Percentiles rank a stretch among this genome's conserved stretches.
These are phyloP conservation scores for Dromococcyx pavoninus DNA, from an alignment of 2,797 vertebrate genomes.

Conservation along the genomic window DNA sequence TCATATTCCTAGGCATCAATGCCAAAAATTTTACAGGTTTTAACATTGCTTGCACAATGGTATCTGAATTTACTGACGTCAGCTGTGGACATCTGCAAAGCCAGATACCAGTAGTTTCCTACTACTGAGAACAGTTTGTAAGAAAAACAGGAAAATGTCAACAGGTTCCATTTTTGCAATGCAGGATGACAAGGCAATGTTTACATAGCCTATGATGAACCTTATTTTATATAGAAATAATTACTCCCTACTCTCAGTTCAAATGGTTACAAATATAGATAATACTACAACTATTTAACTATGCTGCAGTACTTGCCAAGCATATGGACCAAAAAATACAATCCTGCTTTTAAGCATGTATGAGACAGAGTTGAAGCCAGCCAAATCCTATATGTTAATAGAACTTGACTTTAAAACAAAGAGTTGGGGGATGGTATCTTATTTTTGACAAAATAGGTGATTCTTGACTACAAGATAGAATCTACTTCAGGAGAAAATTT, in stretches of 20 bases:
- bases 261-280: not conserved
- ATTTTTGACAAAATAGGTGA: not conserved
- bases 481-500: not conserved
- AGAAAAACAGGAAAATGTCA: conserved; percentile 60
- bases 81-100: conserved; percentile 26
- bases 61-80: conserved; percentile 45
- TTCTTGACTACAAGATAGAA: not conserved
- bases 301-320: not conserved
- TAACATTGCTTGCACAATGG: conserved; percentile 8
- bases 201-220: not conserved
- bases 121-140: conserved; percentile 19
- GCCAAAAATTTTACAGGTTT: not conserved
- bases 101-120: conserved; percentile 50
- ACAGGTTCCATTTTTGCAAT: conserved; percentile 48
- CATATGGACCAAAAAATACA: not conserved
- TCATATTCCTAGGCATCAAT: not conserved
- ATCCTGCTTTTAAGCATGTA: not conserved
- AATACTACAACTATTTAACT: not conserved
- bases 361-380: not conserved
- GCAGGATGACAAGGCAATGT: conserved; percentile 53
- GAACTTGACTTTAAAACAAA: not conserved
- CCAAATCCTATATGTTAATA: not conserved
- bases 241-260: not conserved
- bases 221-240: not conserved
- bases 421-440: not conserved